Evolutionary conservation across 2,797 vertebrate species (phyloP).

Genomic region (Galagoides demidoff): DNA sequence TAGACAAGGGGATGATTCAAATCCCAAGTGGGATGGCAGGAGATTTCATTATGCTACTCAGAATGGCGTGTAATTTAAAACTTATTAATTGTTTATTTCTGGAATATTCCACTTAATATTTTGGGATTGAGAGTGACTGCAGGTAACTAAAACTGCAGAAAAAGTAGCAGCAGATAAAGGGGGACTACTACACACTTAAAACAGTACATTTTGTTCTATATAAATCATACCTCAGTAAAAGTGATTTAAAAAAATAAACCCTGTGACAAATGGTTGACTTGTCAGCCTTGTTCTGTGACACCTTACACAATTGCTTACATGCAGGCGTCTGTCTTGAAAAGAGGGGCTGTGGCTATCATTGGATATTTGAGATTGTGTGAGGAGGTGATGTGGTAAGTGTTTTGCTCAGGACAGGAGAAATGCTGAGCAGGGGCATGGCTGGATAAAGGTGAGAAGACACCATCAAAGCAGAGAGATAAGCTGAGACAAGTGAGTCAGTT

Average conservation of each 20-base stretch:
- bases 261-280: background rate
- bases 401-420: constrained; percentile 6
- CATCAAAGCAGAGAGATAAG: background rate
- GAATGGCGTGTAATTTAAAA: background rate
- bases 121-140: background rate
- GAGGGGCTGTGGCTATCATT: background rate
- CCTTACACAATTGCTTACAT: background rate
- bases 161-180: background rate
- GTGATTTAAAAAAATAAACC: constrained; percentile 37
- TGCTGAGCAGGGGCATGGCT: background rate
- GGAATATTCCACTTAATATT: background rate
- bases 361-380: background rate
- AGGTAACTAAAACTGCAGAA: background rate
- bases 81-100: background rate
- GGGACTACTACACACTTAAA: background rate
- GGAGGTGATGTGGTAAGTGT: background rate
- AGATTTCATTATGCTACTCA: background rate
- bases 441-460: background rate
- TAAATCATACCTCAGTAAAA: constrained; percentile 24
- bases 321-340: background rate
- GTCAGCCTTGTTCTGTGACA: background rate
- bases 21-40: background rate
- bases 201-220: background rate
- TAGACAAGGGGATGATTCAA: background rate
- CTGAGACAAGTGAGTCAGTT: background rate